phyloP scores from a whole-genome alignment of 2,888 invertebrate genomes.

The Chaitophorus viminalis region DNA sequence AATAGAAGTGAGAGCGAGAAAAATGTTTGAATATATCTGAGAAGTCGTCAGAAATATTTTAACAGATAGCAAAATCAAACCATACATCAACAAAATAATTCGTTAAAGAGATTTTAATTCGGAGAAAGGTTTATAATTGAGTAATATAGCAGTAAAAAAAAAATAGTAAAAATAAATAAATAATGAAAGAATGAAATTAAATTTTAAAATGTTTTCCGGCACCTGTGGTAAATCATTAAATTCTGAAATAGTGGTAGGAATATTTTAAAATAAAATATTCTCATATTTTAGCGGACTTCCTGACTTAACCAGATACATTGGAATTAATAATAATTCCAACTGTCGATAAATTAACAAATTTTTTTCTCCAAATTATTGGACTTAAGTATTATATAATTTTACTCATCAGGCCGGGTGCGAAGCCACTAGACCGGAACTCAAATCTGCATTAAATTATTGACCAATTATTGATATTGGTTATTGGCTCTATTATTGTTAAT shows the following conservation, averaged over 20 bases:
- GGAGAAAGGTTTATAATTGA: neutral
- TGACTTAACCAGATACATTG: neutral
- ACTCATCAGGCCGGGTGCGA: no score
- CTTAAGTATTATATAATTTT: no score
- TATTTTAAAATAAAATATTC: neutral
- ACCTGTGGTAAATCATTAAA: constrained; percentile 9
- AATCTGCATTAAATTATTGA: no score
- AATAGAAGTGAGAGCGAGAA: neutral
- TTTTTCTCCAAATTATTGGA: neutral
- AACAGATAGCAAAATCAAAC: neutral
- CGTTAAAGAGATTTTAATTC: neutral
- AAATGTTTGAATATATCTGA: neutral
- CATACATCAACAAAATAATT: neutral
- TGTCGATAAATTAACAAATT: neutral
- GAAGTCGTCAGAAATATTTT: neutral
- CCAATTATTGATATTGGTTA: no score
- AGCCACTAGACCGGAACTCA: no score
- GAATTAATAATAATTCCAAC: neutral
- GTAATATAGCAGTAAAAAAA: neutral
- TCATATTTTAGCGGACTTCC: neutral
- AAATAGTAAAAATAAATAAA: neutral
- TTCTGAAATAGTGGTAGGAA: neutral
- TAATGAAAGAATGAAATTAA: neutral
- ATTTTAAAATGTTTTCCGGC: constrained; percentile 31
- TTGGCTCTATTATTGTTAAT: no score